These are phyloP conservation scores for Musca vetustissima DNA, from an alignment of 1,140 invertebrate species.

Conservation along the genomic window DNA sequence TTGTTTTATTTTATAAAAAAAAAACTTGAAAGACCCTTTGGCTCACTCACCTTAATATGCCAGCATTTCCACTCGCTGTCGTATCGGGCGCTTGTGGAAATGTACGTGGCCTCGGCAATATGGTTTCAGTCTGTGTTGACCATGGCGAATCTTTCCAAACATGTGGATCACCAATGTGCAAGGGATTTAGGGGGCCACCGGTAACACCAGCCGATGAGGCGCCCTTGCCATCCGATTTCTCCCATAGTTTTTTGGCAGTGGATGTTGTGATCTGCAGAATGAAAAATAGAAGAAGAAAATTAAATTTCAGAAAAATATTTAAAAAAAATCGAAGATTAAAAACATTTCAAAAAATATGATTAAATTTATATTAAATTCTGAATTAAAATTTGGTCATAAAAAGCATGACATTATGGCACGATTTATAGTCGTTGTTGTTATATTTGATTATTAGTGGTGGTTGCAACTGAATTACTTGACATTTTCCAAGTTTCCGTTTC, in stretches of 20 bases:
- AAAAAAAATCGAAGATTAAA: background rate
- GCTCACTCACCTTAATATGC: constrained; percentile 53
- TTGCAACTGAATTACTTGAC: background rate
- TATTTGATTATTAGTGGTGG: too few species aligned
- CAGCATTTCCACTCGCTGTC: constrained; percentile 49
- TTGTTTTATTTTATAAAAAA: too few species aligned
- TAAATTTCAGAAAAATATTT: background rate
- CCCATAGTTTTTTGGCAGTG: constrained; percentile 55
- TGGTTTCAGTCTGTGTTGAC: constrained; percentile 54
- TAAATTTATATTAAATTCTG: too few species aligned
- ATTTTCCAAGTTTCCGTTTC: constrained; percentile 3
- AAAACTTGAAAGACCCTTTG: too few species aligned
- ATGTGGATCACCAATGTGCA: constrained; percentile 51
- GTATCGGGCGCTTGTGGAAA: constrained; percentile 51
- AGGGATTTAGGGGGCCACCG: constrained; percentile 48
- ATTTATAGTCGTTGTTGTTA: too few species aligned
- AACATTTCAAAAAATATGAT: too few species aligned
- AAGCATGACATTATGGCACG: too few species aligned
- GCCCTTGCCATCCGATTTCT: constrained; percentile 53
- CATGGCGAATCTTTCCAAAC: constrained; percentile 56
- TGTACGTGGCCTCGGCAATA: constrained; percentile 45
- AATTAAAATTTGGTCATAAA: too few species aligned
- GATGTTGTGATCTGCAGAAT: constrained; percentile 53
- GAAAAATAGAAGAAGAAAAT: constrained; percentile 20
- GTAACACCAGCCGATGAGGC: constrained; percentile 39